These are phyloP conservation scores for Pocillopora damicornis DNA, from an alignment of 64 coral and sea anemone genomes.

Conservation along the genomic window DNA sequence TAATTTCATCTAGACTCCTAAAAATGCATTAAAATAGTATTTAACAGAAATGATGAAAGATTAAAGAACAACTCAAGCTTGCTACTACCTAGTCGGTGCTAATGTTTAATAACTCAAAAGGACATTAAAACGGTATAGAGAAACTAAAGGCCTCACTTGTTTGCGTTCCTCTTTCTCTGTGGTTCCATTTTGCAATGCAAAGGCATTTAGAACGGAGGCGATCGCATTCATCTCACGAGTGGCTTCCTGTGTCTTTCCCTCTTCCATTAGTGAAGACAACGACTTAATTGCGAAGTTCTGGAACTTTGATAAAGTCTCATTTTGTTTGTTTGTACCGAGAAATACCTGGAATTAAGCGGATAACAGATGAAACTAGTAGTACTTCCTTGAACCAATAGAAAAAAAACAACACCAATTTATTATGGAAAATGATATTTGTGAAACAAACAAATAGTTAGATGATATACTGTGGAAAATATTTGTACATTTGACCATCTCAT, in stretches of 20 bases:
- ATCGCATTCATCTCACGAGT: neutral
- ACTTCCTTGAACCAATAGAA: too few relatives aligned
- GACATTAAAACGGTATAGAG: neutral
- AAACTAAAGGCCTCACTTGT: neutral
- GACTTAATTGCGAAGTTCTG: neutral
- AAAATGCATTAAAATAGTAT: too few relatives aligned
- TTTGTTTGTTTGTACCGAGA: neutral
- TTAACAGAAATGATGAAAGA: too few relatives aligned
- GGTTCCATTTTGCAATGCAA: constrained; percentile 1
- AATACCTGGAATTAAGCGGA: neutral
- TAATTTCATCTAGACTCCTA: too few relatives aligned
- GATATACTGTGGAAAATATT: too few relatives aligned
- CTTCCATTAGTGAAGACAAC: neutral
- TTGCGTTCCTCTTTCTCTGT: neutral
- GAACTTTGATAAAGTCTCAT: neutral
- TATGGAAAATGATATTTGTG: too few relatives aligned
- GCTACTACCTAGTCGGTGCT: too few relatives aligned
- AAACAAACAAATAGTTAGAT: too few relatives aligned
- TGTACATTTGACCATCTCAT: too few relatives aligned
- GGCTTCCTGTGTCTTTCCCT: constrained; percentile 9
- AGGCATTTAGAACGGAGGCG: neutral
- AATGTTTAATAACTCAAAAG: neutral
- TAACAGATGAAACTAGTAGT: neutral
- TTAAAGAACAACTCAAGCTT: too few relatives aligned
- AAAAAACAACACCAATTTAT: too few relatives aligned